Conservation (phyloP, 2,113 vertebrate genomes). For the Strigops habroptila region DNA sequence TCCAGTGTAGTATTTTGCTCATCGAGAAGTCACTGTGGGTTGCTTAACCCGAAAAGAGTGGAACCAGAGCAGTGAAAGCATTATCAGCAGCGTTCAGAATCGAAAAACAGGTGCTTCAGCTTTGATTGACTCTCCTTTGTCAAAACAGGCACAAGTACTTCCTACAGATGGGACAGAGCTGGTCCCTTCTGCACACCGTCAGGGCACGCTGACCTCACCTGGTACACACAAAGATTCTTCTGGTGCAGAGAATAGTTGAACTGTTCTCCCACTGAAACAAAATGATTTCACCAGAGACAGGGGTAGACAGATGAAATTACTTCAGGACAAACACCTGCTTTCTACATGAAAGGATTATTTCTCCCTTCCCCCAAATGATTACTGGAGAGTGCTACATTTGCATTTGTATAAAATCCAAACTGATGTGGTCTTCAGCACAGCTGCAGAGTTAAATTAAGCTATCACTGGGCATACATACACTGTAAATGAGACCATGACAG, state of each 20-base stretch:
- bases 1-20: background rate
- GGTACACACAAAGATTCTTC: background rate
- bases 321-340: background rate
- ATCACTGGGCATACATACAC: background rate
- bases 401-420: background rate
- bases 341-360: background rate
- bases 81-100: background rate
- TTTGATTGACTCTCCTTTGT: background rate
- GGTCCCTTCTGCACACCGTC: accelerated
- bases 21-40: background rate
- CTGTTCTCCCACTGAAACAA: background rate
- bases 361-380: background rate
- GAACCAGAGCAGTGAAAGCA: background rate
- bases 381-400: background rate
- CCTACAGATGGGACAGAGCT: background rate
- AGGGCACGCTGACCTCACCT: background rate
- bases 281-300: background rate
- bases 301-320: background rate
- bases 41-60: background rate
- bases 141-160: background rate
- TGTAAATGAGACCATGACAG: background rate
- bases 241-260: background rate
- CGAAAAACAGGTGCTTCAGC: background rate
- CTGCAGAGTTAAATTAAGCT: background rate
- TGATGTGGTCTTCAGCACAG: background rate